phyloP scores from a whole-genome alignment of 37 sponge, comb jelly and placozoan genomes.

The Theonella swinhoei region DNA sequence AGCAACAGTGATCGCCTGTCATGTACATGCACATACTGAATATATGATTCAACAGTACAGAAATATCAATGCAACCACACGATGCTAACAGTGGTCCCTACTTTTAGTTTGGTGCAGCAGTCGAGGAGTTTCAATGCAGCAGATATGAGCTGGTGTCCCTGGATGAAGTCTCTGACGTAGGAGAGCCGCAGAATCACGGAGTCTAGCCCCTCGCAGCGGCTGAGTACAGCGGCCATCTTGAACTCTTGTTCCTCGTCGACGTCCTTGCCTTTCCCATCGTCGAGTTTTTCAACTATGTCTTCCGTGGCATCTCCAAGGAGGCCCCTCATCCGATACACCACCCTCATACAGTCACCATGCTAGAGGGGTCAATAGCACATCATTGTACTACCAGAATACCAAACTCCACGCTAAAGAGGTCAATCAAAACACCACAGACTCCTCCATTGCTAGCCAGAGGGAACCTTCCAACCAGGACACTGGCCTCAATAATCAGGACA shows the following conservation, averaged over 20 bases:
- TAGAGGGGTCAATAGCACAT: background rate
- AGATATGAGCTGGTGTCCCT: constrained; percentile 68
- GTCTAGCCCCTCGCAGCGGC: constrained; percentile 83
- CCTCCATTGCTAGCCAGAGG: too few species aligned
- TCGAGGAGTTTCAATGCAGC: constrained; percentile 81
- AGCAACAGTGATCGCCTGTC: too few species aligned
- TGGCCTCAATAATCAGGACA: too few species aligned
- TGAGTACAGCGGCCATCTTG: constrained; percentile 83
- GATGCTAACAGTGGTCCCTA: too few species aligned
- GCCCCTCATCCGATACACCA: constrained; percentile 94
- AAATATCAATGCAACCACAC: too few species aligned
- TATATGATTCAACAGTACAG: too few species aligned
- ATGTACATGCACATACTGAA: too few species aligned
- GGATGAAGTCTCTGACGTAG: constrained; percentile 61
- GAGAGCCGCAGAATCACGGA: constrained; percentile 72
- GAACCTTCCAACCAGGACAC: too few species aligned
- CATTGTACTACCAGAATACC: background rate
- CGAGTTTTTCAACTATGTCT: constrained; percentile 86
- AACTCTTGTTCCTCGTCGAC: constrained; percentile 83
- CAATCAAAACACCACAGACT: too few species aligned
- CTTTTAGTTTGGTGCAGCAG: constrained; percentile 83
- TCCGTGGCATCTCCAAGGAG: constrained; percentile 96
- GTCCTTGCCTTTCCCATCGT: constrained; percentile 54
- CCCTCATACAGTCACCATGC: constrained; percentile 76
- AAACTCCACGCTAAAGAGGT: too few species aligned